These are phyloP conservation scores for Argynnis bischoffii DNA, from an alignment of 2,888 invertebrate genomes.

Conservation along the genomic window DNA sequence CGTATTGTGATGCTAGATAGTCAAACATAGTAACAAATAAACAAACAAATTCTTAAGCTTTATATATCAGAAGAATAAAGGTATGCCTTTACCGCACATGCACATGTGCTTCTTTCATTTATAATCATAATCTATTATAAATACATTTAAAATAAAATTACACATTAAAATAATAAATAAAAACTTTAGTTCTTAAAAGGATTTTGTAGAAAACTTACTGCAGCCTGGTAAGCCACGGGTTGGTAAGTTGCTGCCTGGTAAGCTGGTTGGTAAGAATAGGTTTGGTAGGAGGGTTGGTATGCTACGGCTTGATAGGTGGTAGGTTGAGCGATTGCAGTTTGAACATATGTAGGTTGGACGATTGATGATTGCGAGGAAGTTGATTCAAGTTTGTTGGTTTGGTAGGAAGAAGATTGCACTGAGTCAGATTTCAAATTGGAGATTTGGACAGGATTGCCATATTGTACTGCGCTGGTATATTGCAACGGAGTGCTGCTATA, in stretches of 20 bases:
- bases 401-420: constrained; percentile 37
- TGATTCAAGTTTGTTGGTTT: constrained; percentile 35
- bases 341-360: constrained; percentile 13
- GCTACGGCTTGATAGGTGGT: neutral
- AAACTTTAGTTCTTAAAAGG: neutral
- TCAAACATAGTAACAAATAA: too few species aligned
- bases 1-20: too few species aligned
- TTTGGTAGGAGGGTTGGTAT: constrained; percentile 27
- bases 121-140: too few species aligned
- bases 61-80: too few species aligned
- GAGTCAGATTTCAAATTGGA: constrained; percentile 39
- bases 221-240: constrained; percentile 18
- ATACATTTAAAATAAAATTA: neutral
- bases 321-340: constrained; percentile 7
- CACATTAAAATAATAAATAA: neutral
- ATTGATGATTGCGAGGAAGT: constrained; percentile 32
- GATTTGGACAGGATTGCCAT: constrained; percentile 30
- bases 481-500: constrained; percentile 2
- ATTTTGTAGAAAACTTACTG: constrained; percentile 12
- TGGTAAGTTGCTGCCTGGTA: constrained; percentile 26
- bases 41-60: too few species aligned
- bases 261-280: constrained; percentile 1
- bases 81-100: too few species aligned
- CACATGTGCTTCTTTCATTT: too few species aligned
- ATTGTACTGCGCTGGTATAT: constrained; percentile 5